Evolutionary conservation across 37 sponge, comb jelly and placozoan genomes (phyloP).

Genomic region (Chondrilla cf. caribensis): DNA sequence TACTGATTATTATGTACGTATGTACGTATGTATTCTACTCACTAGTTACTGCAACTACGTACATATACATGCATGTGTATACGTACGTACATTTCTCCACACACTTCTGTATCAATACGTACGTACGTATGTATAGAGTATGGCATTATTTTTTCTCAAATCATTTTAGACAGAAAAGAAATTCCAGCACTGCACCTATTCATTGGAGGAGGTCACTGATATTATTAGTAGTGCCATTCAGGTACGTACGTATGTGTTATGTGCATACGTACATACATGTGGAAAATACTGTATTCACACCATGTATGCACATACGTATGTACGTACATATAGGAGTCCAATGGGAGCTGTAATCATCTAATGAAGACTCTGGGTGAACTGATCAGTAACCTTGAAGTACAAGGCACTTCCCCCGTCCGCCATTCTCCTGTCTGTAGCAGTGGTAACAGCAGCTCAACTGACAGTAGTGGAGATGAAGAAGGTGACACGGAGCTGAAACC

Average conservation of each 20-base stretch:
- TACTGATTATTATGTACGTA: background rate
- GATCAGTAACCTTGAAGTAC: too few species aligned
- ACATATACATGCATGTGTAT: background rate
- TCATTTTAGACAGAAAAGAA: background rate
- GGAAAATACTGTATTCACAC: too few species aligned
- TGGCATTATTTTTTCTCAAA: background rate
- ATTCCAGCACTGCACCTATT: background rate
- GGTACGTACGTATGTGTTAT: background rate
- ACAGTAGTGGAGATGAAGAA: too few species aligned
- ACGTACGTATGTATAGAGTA: background rate
- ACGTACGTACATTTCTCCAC: background rate
- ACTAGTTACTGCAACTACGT: background rate
- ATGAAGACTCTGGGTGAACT: too few species aligned
- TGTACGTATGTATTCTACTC: background rate
- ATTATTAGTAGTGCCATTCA: background rate
- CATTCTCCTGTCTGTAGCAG: too few species aligned
- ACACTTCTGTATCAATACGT: background rate
- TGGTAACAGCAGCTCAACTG: too few species aligned
- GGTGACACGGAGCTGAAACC: too few species aligned
- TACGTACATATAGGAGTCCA: background rate
- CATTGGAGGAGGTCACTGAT: background rate
- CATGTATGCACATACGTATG: constrained; percentile 20
- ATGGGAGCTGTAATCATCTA: too few species aligned
- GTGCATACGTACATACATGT: background rate
- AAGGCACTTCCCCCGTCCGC: too few species aligned